phyloP scores from a whole-genome alignment of 2,797 vertebrate species.

The Acrocephalus scirpaceus region DNA sequence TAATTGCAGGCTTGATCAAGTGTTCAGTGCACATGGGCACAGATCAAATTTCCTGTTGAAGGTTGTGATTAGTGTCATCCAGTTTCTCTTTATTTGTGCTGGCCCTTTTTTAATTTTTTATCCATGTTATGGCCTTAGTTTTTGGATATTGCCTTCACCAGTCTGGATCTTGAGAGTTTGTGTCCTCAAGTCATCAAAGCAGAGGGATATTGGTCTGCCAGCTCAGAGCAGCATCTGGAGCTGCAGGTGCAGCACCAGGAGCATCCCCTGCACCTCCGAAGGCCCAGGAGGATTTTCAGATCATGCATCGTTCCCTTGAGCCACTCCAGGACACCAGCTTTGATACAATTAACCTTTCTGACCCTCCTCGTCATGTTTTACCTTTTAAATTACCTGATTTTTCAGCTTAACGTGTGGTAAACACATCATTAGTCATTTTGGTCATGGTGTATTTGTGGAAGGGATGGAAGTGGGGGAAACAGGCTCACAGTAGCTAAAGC shows the following conservation, averaged over 20 bases:
- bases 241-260: background rate
- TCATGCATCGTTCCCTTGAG: fast-evolving
- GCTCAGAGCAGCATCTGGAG: background rate
- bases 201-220: background rate
- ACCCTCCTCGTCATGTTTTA: background rate
- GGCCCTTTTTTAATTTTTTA: background rate
- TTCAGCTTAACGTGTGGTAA: background rate
- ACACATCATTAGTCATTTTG: background rate
- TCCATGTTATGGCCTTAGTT: background rate
- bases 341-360: background rate
- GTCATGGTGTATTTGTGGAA: background rate
- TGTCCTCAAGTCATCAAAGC: background rate
- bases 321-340: background rate
- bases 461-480: background rate
- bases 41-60: background rate
- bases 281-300: background rate
- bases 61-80: background rate
- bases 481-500: background rate
- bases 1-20: background rate
- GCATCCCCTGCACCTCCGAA: background rate
- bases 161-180: background rate
- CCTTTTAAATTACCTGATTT: background rate
- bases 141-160: background rate
- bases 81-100: background rate
- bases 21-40: background rate